Evolutionary conservation across 2,113 vertebrate species (phyloP), one percentile per base, ranked within the genome.

Genomic region (Psilopsiagon aymara): DNA sequence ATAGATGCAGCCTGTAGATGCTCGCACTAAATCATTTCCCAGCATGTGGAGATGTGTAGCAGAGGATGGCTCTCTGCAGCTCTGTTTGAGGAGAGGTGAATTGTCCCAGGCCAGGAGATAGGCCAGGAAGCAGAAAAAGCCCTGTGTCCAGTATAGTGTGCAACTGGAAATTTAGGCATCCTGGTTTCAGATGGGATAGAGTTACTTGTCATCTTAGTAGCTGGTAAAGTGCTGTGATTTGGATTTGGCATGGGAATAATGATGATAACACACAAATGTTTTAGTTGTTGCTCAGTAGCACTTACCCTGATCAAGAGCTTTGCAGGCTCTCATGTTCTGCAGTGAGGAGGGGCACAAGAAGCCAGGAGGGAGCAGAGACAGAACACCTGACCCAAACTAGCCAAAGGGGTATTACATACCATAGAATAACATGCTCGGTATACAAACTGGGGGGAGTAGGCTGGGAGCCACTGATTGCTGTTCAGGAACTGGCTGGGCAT

Each of bases 111-210:
- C 4, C 52, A 39, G 47, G 17, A 43, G n/a, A 43, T 2, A 19
- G 59, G 13, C 31, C 28, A 53, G 60, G 86, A 53, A 82, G 46
- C 10, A 41, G 55, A 33, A 88, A 59, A 69, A 9, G 33, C 7
- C 7, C 52, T 0, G 0, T 15, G 46, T 10, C 23, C 17, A 10
- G 33, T 62, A 75, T 10, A 35, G 15, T 14, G 6, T 6, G 5
- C 35, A 82, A 55, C 1, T 60, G 7, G 5, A 27, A 91, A 31
- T 6, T 31, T n/a, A 31, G 8, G 12, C 57, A 35, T 35, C 57
- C 33, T 24, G 33, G 13, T 59, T 59, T 59, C 57, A 35, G 57
- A 59, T 35, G 33, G 13, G 33, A 35, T 35, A 59, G 33, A 59
- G 33, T 59, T 59, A 59, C 10, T 15, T 59, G 33, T 59, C 33